A percentile compares a stretch with the other conserved stretches of the same genome.
These are phyloP conservation scores for Caenorhabditis sp. DNA, from an alignment of 2,888 invertebrate species.

Conservation along the genomic window DNA sequence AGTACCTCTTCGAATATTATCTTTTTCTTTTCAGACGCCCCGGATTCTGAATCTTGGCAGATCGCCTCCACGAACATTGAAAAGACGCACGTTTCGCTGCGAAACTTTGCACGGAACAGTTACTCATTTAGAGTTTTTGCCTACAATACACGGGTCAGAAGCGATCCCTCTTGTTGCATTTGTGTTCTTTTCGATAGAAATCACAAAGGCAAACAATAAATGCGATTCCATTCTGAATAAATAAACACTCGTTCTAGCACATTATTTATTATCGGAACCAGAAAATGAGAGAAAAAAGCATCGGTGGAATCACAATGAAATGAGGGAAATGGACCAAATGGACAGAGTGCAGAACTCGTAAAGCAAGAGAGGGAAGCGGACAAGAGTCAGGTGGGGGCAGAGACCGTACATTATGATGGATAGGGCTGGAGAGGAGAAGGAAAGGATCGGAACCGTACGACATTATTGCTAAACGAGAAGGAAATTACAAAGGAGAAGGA, in stretches of 20 bases:
- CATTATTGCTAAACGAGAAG: no score
- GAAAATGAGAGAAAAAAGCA: no score
- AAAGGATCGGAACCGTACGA: no score
- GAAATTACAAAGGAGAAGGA: no score
- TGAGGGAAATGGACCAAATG: no score
- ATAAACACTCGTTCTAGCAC: neutral
- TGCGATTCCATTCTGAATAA: neutral
- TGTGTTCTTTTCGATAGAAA: constrained; percentile 47
- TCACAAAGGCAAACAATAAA: neutral
- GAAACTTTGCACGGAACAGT: constrained; percentile 49
- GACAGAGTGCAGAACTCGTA: no score
- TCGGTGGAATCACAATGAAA: no score
- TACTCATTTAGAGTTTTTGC: constrained; percentile 61
- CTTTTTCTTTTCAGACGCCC: constrained; percentile 37
- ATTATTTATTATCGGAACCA: neutral
- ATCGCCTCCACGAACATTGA: constrained; percentile 52
- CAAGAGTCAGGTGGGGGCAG: no score
- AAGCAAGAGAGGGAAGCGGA: no score
- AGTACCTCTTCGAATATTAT: neutral
- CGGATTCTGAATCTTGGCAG: constrained; percentile 22
- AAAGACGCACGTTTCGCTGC: constrained; percentile 48
- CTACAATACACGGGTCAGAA: constrained; percentile 60
- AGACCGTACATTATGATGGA: no score
- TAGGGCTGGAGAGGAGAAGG: no score
- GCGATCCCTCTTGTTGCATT: constrained; percentile 51